These are phyloP conservation scores for Phytoseiulus persimilis DNA, from an alignment of 2,888 invertebrate genomes.

Conservation along the genomic window DNA sequence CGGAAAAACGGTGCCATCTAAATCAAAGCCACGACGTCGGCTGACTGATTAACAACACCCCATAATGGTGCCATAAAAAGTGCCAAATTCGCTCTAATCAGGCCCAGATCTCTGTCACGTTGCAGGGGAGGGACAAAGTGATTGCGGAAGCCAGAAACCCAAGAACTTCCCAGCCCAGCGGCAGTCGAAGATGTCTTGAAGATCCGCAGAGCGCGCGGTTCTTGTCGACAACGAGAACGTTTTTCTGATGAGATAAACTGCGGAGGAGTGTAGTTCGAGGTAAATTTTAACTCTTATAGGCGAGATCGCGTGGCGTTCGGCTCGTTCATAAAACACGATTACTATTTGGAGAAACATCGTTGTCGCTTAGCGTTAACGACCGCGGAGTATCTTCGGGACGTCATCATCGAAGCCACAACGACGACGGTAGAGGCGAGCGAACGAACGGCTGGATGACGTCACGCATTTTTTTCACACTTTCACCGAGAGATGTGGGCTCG, in stretches of 20 bases:
- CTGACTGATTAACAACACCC: neutral
- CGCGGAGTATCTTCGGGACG: neutral
- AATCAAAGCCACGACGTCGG: neutral
- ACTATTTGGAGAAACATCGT: neutral
- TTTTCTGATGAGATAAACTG: neutral
- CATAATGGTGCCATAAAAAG: neutral
- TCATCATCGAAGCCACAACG: neutral
- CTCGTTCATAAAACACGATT: neutral
- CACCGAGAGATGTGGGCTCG: neutral
- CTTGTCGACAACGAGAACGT: neutral
- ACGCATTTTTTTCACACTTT: neutral
- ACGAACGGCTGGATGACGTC: neutral
- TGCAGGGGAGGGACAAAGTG: neutral
- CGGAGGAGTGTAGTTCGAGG: neutral
- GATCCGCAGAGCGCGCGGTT: neutral
- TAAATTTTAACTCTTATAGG: neutral
- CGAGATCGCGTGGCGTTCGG: neutral
- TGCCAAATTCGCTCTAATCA: neutral
- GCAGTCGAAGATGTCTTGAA: too few species aligned
- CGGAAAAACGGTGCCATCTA: neutral
- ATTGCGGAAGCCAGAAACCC: too few species aligned
- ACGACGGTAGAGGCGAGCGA: neutral
- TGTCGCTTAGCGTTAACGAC: neutral
- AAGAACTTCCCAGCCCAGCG: too few species aligned
- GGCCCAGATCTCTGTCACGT: neutral